Evolutionary conservation across 2,113 vertebrate species (phyloP).

Genomic region (Trogon surrucura): DNA sequence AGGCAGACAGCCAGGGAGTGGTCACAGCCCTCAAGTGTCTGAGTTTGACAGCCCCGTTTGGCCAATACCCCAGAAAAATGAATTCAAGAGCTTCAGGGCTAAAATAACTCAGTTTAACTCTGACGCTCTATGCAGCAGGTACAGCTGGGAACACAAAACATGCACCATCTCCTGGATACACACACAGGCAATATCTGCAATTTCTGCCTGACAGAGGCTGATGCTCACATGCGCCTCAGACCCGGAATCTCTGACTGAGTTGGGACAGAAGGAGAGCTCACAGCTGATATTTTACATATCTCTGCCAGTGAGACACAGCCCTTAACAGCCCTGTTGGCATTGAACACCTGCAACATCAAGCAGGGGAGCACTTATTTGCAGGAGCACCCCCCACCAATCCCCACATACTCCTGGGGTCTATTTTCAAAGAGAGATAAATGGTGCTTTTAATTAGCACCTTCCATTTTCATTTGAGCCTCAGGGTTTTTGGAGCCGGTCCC

Average conservation of each 20-base stretch:
- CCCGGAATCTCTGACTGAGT: not conserved
- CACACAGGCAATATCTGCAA: not conserved
- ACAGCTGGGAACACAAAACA: not conserved
- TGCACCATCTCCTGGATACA: not conserved
- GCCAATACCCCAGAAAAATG: not conserved
- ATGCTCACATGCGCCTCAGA: not conserved
- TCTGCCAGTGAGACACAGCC: not conserved
- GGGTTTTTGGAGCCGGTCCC: conserved; percentile 57
- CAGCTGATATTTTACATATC: not conserved
- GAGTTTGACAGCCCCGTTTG: not conserved
- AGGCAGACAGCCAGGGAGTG: not conserved
- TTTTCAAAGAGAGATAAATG: conserved; percentile 70
- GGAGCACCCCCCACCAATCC: not conserved
- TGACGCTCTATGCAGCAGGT: not conserved
- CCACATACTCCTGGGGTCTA: not conserved
- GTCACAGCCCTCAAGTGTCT: not conserved
- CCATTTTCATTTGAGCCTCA: conserved; percentile 69
- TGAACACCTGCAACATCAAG: conserved; percentile 1
- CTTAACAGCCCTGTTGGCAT: not conserved
- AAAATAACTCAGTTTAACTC: not conserved
- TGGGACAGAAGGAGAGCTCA: not conserved
- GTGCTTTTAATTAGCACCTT: conserved; percentile 76
- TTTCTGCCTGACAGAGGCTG: not conserved
- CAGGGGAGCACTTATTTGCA: conserved; percentile 22
- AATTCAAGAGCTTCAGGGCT: not conserved